Evolutionary conservation across 35 echinoderm and acorn worm species (phyloP).

Genomic region (Apostichopus parvimensis): DNA sequence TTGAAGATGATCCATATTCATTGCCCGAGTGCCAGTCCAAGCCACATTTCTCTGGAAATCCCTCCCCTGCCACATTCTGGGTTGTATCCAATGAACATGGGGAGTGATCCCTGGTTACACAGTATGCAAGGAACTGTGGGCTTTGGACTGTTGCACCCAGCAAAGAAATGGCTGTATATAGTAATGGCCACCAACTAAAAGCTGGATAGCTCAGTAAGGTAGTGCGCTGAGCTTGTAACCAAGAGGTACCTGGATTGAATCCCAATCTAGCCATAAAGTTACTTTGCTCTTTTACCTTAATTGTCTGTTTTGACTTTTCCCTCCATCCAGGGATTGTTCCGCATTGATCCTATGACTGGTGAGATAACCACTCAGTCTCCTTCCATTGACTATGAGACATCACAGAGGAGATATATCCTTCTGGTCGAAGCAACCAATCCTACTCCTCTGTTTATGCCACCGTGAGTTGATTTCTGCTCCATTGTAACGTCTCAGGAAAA

Average conservation of each 20-base stretch:
- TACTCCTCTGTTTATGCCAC: neutral
- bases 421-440: slow-evolving; percentile 26
- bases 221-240: too few relatives aligned
- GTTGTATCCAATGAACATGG: too few relatives aligned
- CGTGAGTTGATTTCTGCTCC: neutral
- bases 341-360: slow-evolving; percentile 20
- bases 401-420: neutral
- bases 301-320: neutral
- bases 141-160: neutral
- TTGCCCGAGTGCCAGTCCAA: too few relatives aligned
- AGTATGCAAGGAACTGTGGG: too few relatives aligned
- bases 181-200: neutral
- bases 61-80: too few relatives aligned
- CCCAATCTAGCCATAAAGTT: too few relatives aligned
- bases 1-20: too few relatives aligned
- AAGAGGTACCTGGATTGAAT: too few relatives aligned
- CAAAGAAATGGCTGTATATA: neutral
- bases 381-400: slow-evolving; percentile 41
- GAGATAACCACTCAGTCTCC: slow-evolving; percentile 46
- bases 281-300: too few relatives aligned
- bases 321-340: slow-evolving; percentile 20
- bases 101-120: too few relatives aligned
- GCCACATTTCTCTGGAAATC: too few relatives aligned
- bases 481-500: too few relatives aligned
- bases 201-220: neutral